These are phyloP conservation scores for Pterostichus madidus DNA, from an alignment of 2,888 invertebrate genomes.

Conservation along the genomic window DNA sequence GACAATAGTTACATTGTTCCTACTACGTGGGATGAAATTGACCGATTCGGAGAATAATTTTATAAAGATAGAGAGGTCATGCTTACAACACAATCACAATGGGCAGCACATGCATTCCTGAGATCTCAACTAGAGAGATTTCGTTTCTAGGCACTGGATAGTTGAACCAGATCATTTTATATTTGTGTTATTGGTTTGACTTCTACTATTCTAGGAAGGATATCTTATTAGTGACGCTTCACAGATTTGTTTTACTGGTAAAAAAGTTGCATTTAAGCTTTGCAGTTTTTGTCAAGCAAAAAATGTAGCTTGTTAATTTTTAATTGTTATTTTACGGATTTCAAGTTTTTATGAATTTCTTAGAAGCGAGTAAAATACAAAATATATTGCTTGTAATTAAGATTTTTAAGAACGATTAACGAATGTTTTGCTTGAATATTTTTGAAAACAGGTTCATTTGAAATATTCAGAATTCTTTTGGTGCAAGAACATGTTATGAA, in stretches of 20 bases:
- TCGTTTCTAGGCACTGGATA: neutral
- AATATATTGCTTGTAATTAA: too few species aligned
- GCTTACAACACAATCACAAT: constrained; percentile 39
- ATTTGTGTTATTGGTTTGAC: neutral
- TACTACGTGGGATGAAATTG: constrained; percentile 36
- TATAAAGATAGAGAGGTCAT: constrained; percentile 40
- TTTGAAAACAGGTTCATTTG: too few species aligned
- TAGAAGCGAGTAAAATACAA: too few species aligned
- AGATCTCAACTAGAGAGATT: neutral
- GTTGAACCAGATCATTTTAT: neutral
- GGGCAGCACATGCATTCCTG: constrained; percentile 34
- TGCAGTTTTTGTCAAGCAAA: neutral
- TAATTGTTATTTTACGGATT: too few species aligned
- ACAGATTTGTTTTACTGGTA: neutral
- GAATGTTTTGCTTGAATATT: too few species aligned
- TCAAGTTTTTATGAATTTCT: too few species aligned
- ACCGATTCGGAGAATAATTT: constrained; percentile 34
- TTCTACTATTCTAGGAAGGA: neutral
- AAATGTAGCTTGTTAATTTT: too few species aligned
- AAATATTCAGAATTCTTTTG: too few species aligned
- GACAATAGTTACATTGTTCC: constrained; percentile 33
- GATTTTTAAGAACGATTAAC: too few species aligned
- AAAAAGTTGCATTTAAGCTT: neutral
- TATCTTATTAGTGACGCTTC: neutral
- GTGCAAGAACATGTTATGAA: too few species aligned